phyloP scores from a whole-genome alignment of 2,888 invertebrate species.

The Halictus ligatus region DNA sequence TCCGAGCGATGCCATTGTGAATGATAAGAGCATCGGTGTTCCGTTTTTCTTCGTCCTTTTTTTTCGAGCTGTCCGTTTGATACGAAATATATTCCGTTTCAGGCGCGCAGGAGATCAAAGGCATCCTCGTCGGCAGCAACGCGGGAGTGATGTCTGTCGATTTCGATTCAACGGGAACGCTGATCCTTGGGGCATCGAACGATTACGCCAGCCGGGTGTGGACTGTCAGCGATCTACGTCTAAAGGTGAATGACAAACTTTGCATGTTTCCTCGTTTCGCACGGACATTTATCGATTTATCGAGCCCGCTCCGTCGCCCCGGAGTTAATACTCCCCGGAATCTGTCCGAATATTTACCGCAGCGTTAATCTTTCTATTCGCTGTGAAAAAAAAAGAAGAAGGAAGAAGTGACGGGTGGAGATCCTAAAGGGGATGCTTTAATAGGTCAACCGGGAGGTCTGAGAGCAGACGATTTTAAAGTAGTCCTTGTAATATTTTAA shows the following conservation, averaged over 20 bases:
- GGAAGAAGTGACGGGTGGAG: background rate
- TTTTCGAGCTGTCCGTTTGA: background rate
- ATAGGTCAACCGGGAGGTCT: background rate
- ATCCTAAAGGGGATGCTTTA: background rate
- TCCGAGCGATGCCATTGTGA: background rate
- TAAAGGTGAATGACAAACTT: conserved; percentile 89
- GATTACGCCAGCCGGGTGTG: conserved; percentile 98
- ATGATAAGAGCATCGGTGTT: background rate
- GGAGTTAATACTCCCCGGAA: background rate
- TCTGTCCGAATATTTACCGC: background rate
- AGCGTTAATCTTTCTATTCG: background rate
- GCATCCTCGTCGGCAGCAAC: conserved; percentile 95
- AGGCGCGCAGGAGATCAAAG: conserved; percentile 90
- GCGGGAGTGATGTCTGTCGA: conserved; percentile 98
- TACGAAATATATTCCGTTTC: conserved; percentile 69
- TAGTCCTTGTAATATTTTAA: background rate
- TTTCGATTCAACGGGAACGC: conserved; percentile 95
- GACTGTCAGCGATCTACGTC: conserved; percentile 95
- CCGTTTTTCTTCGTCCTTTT: background rate
- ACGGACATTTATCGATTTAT: background rate
- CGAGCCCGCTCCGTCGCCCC: background rate
- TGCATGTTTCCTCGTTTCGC: background rate
- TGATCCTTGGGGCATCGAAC: conserved; percentile 96
- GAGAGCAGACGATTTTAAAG: background rate
- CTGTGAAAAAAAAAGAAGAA: background rate